Base-by-base conservation (phyloP, 2,113 vertebrate species). In the Morphnarchus princeps region DNA sequence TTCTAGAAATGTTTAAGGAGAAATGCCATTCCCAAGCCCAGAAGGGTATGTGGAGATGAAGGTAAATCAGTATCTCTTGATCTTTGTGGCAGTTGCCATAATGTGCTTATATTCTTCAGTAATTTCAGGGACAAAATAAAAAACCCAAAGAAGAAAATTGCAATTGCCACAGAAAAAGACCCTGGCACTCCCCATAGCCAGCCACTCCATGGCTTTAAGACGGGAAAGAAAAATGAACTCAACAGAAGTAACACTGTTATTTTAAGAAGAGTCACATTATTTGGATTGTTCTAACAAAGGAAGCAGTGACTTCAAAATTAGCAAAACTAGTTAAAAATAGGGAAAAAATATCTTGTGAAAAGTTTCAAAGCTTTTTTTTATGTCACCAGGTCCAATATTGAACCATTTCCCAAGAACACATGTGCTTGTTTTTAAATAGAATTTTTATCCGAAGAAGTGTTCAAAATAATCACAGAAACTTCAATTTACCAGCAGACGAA, bases 241-340 rank as follows among this genome's bases (percentile, higher is more conserved):
- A 90, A 95, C 40, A 93, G 90, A 98, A 98, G 66, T 90, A 97
- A 97, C 57, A 87, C 82, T 96, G 95, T 88, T 98, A 95, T 96
- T 95, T 96, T 94, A 82, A 95, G 74, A 82, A 96, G 70, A 96
- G 93, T 98, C 97, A 97, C 90, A 95, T 97, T 97, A 97, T 94
- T 97, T 94, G 92, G 95, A 93, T 96, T 87, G 74, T 72, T 93
- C 90, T 95, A 96, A 97, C 55, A 95, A 96, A 83, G 89, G 84
- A 97, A 93, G 57, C 13, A 73, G 81, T 71, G 81, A 95, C 82
- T 73, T 93, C 74, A 94, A 88, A 94, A 78, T 82, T 69, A 96
- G 34, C 7, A 94, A 91, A 93, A 82, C 28, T 65, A 74, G 47
- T 77, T 72, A 91, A 89, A 95, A 95, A 55, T 32, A 76, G 40